phyloP scores from a whole-genome alignment of 2,888 invertebrate species.

The Drosophila quinaria region DNA sequence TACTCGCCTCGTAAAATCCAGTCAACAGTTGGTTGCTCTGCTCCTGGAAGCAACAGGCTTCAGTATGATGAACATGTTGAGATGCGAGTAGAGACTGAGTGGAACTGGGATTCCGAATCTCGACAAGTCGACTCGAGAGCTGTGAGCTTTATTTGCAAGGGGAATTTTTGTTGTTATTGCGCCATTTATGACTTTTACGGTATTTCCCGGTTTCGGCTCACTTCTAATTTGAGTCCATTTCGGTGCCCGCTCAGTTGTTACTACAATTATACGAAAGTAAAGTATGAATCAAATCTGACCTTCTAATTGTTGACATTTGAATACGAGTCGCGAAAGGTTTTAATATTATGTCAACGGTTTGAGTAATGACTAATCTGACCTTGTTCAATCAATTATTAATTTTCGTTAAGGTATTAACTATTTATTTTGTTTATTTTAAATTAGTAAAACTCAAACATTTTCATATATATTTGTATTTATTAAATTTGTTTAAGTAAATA shows the following conservation, averaged over 20 bases:
- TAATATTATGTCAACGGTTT: constrained; percentile 1
- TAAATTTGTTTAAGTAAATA: too few relatives aligned
- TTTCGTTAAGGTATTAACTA: too few relatives aligned
- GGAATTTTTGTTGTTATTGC: constrained; percentile 81
- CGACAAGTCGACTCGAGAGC: constrained; percentile 58
- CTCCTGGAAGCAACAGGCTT: constrained; percentile 68
- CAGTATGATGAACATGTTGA: constrained; percentile 73
- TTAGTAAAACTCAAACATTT: too few relatives aligned
- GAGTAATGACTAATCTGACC: neutral
- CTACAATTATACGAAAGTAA: neutral
- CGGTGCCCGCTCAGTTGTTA: constrained; percentile 33
- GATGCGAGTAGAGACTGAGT: constrained; percentile 18
- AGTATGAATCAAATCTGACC: constrained; percentile 30
- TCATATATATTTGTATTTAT: too few relatives aligned
- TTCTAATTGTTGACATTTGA: constrained; percentile 36
- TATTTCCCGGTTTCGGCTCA: constrained; percentile 48
- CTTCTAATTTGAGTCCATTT: constrained; percentile 59
- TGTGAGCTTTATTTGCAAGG: constrained; percentile 75
- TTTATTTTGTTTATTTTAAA: too few relatives aligned
- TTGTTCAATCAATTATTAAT: too few relatives aligned
- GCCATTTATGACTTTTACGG: constrained; percentile 77
- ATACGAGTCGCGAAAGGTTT: constrained; percentile 25
- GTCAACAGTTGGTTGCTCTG: constrained; percentile 83
- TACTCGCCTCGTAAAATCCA: constrained; percentile 84
- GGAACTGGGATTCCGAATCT: constrained; percentile 55